phyloP scores from a whole-genome alignment of 2,888 invertebrate species.

The Leptarthrus brevirostris region DNA sequence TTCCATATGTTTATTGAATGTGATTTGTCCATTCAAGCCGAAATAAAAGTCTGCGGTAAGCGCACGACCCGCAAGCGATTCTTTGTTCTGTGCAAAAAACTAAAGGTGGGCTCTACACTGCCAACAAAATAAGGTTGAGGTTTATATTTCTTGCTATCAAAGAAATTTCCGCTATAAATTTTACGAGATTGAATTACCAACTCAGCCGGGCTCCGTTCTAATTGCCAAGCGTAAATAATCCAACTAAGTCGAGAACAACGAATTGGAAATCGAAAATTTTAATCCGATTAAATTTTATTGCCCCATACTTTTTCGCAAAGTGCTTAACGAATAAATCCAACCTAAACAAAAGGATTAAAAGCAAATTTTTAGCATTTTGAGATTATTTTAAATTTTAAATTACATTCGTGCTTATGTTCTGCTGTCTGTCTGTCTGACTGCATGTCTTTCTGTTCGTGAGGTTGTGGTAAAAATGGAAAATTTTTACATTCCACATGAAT shows the following conservation, averaged over 20 bases:
- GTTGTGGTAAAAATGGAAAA: constrained; percentile 14
- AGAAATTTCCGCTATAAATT: constrained; percentile 2
- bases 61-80: not conserved
- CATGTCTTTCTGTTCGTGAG: too few species aligned
- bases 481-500: constrained; percentile 42
- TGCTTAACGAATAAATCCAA: constrained; percentile 1
- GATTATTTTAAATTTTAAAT: constrained; percentile 29
- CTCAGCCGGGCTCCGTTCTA: not conserved
- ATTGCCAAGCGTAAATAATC: constrained; percentile 20
- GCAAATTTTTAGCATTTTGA: constrained; percentile 15
- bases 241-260: not conserved
- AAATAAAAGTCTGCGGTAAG: not conserved
- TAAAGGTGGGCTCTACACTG: not conserved
- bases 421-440: too few species aligned
- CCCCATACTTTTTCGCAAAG: constrained; percentile 10
- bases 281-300: constrained; percentile 33
- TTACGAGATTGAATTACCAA: not conserved
- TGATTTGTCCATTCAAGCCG: constrained; percentile 18
- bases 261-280: not conserved
- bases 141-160: not conserved
- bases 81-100: too few species aligned
- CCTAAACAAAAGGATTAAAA: constrained; percentile 33
- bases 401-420: not conserved
- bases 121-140: not conserved
- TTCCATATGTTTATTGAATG: too few species aligned